These are phyloP conservation scores for Ophion ventricosus DNA, from an alignment of 2,888 invertebrate genomes.

Conservation along the genomic window DNA sequence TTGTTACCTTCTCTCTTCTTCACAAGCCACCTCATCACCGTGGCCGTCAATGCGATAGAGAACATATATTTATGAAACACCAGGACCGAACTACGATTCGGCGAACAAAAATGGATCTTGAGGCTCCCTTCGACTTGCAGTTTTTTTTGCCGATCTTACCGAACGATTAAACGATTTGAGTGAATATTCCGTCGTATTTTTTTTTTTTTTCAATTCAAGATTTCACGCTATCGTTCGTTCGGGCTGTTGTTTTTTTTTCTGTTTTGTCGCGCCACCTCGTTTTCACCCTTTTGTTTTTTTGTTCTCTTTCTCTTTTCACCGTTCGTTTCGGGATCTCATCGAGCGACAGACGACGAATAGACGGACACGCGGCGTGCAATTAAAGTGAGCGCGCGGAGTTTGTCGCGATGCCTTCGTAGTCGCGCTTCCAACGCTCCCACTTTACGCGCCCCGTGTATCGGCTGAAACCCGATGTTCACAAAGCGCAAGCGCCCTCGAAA, in stretches of 20 bases:
- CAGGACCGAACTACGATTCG: slow-evolving; percentile 19
- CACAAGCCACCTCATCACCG: slow-evolving; percentile 57
- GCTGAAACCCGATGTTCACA: slow-evolving; percentile 41
- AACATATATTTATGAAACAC: neutral
- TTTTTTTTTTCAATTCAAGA: neutral
- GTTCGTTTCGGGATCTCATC: slow-evolving; percentile 59
- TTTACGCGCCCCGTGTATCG: slow-evolving; percentile 9
- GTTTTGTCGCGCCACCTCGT: neutral
- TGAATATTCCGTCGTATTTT: neutral
- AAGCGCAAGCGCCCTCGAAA: slow-evolving; percentile 57
- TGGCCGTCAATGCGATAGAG: neutral
- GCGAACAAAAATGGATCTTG: neutral
- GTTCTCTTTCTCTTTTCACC: slow-evolving; percentile 15
- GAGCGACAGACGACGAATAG: slow-evolving; percentile 70
- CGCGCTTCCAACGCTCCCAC: slow-evolving; percentile 61
- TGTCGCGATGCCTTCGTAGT: slow-evolving; percentile 65
- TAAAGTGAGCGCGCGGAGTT: slow-evolving; percentile 77
- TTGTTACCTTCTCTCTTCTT: slow-evolving; percentile 24
- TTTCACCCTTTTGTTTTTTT: neutral
- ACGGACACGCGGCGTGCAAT: slow-evolving; percentile 79
- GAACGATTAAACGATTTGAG: no score
- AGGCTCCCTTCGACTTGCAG: neutral
- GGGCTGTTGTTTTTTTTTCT: neutral
- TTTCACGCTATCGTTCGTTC: neutral
- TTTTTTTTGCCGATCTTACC: neutral